A percentile compares a stretch with the other conserved stretches of the same genome.
These are phyloP conservation scores for Drosophila dunni DNA, from an alignment of 1,140 invertebrate species.

Conservation along the genomic window DNA sequence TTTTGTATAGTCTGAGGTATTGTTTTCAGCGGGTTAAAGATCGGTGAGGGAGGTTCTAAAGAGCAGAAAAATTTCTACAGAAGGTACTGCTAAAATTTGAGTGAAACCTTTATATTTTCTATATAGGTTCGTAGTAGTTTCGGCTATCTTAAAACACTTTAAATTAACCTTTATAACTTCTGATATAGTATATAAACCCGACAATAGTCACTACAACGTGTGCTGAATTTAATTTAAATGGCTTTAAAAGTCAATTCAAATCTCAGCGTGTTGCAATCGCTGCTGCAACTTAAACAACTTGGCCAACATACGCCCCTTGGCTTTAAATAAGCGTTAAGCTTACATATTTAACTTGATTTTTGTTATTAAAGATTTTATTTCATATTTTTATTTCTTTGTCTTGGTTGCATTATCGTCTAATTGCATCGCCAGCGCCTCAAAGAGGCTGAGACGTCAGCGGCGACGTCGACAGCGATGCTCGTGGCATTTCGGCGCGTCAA, in stretches of 20 bases:
- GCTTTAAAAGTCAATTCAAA: conserved; percentile 44
- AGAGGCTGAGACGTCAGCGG: conserved; percentile 10
- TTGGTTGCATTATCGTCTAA: conserved; percentile 73
- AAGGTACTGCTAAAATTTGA: too few relatives aligned
- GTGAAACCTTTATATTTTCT: too few relatives aligned
- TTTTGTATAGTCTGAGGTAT: not conserved
- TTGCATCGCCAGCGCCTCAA: conserved; percentile 63
- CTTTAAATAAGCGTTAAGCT: conserved; percentile 2
- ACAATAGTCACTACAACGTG: conserved; percentile 4
- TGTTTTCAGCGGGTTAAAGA: not conserved
- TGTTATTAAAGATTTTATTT: conserved; percentile 56
- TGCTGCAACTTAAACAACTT: conserved; percentile 1
- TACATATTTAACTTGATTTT: conserved; percentile 57
- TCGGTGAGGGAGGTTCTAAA: not conserved
- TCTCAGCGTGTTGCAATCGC: conserved; percentile 62
- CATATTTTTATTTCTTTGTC: conserved; percentile 44
- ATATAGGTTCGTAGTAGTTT: too few relatives aligned
- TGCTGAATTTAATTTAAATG: conserved; percentile 37
- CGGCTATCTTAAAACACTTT: not conserved
- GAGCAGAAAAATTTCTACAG: too few relatives aligned
- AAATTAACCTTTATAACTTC: not conserved
- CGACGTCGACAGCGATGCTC: conserved; percentile 46
- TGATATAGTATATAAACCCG: not conserved
- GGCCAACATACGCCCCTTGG: conserved; percentile 41
- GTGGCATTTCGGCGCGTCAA: conserved; percentile 78